phyloP scores from a whole-genome alignment of 23 tunicate species.

The Clavelina lepadiformis region DNA sequence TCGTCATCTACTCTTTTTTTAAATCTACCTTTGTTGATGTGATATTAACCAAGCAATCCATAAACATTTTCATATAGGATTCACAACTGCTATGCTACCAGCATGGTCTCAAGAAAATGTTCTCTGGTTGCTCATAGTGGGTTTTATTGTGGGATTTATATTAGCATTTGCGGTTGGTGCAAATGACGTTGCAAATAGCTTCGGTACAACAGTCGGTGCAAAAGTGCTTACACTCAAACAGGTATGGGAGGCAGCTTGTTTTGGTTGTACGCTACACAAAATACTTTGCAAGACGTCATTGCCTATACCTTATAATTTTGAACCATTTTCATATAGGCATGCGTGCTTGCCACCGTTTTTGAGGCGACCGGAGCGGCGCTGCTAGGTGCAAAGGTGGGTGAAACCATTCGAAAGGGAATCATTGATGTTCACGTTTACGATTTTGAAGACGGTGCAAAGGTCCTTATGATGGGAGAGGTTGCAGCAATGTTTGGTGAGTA shows the following conservation, averaged over 20 bases:
- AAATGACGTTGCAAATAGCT: conserved; percentile 79
- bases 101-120: conserved; percentile 13
- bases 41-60: too few relatives aligned
- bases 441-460: conserved; percentile 23
- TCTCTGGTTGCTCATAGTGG: conserved; percentile 46
- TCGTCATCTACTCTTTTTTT: too few relatives aligned
- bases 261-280: background rate
- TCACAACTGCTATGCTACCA: too few relatives aligned
- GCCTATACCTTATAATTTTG: background rate
- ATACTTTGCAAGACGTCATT: too few relatives aligned
- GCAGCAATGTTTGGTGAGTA: conserved; percentile 62
- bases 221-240: conserved; percentile 47
- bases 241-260: conserved; percentile 8
- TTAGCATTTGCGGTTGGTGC: conserved; percentile 79
- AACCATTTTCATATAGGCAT: conserved; percentile 30
- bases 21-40: too few relatives aligned
- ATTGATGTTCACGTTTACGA: conserved; percentile 45
- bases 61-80: too few relatives aligned
- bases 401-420: conserved; percentile 71
- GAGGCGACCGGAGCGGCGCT: conserved; percentile 69
- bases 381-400: conserved; percentile 72
- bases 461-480: conserved; percentile 64
- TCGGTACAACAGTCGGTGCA: conserved; percentile 70
- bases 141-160: conserved; percentile 52
- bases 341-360: conserved; percentile 67